Conservation (phyloP, 2,797 vertebrate species). For the Meda fulgida region DNA sequence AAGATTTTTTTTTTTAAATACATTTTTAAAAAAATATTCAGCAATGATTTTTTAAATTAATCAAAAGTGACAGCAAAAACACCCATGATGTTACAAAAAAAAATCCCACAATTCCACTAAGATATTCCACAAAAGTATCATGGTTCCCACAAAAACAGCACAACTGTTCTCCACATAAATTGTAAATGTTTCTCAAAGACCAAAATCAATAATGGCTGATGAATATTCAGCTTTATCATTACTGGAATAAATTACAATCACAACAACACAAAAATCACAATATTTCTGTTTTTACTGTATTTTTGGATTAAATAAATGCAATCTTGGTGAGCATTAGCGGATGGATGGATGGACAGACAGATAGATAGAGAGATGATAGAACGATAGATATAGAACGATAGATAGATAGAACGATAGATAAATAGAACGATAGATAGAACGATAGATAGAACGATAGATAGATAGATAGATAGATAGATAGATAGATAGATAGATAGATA, state of each 20-base stretch:
- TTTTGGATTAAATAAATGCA: background rate
- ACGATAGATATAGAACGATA: too few species aligned
- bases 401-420: too few species aligned
- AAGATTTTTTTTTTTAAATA: background rate
- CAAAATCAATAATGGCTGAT: background rate
- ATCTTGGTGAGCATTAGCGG: too few species aligned
- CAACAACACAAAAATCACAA: background rate
- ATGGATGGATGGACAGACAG: background rate
- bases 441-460: too few species aligned
- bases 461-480: too few species aligned
- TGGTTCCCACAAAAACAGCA: background rate
- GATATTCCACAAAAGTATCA: background rate
- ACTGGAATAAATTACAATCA: background rate
- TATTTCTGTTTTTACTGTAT: background rate
- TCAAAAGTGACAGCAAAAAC: background rate
- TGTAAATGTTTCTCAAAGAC: background rate
- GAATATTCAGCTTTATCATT: background rate
- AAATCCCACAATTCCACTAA: too few species aligned
- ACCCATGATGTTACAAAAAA: background rate
- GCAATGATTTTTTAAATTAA: background rate
- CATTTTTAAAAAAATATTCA: background rate
- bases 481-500: background rate
- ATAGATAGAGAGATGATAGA: rapidly evolving
- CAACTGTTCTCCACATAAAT: background rate
- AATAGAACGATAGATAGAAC: too few species aligned